These are phyloP conservation scores for Rhingia campestris DNA, from an alignment of 2,888 invertebrate genomes.

Conservation along the genomic window DNA sequence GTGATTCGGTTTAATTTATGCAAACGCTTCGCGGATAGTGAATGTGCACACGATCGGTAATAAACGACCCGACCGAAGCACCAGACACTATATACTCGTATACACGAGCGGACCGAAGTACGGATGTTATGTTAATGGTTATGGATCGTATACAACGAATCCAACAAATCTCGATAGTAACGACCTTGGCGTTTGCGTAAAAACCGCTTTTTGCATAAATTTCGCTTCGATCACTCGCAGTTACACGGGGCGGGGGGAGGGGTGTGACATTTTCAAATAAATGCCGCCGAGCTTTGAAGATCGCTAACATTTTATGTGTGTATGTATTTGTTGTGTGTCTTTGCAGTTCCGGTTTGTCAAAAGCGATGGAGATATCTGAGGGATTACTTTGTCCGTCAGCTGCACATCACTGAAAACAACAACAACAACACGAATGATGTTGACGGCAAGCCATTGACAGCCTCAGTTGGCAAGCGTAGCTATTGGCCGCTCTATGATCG, in stretches of 20 bases:
- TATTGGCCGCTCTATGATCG: conserved; percentile 67
- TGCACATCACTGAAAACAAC: conserved; percentile 70
- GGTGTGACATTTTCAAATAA: conserved; percentile 57
- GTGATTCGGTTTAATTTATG: conserved; percentile 68
- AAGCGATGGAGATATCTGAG: conserved; percentile 76
- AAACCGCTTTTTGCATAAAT: conserved; percentile 72
- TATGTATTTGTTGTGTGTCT: conserved; percentile 54
- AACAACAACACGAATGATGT: conserved; percentile 12
- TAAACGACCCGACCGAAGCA: conserved; percentile 45
- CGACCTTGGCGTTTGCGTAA: conserved; percentile 72
- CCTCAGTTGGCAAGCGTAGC: conserved; percentile 49
- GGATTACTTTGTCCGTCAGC: conserved; percentile 76
- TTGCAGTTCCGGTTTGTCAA: conserved; percentile 75
- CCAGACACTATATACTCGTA: conserved; percentile 7
- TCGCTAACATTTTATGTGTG: conserved; percentile 44
- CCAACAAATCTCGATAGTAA: conserved; percentile 61
- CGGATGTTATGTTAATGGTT: conserved; percentile 72
- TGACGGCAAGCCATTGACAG: conserved; percentile 22
- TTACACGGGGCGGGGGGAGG: background rate
- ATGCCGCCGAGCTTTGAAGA: conserved; percentile 31
- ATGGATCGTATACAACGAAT: conserved; percentile 43
- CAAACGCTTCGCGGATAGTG: conserved; percentile 68
- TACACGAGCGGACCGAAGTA: conserved; percentile 63
- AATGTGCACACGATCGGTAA: conserved; percentile 67
- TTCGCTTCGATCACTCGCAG: conserved; percentile 67